Base-by-base conservation (phyloP, 1,140 invertebrate species). In the Gryon sp. region DNA sequence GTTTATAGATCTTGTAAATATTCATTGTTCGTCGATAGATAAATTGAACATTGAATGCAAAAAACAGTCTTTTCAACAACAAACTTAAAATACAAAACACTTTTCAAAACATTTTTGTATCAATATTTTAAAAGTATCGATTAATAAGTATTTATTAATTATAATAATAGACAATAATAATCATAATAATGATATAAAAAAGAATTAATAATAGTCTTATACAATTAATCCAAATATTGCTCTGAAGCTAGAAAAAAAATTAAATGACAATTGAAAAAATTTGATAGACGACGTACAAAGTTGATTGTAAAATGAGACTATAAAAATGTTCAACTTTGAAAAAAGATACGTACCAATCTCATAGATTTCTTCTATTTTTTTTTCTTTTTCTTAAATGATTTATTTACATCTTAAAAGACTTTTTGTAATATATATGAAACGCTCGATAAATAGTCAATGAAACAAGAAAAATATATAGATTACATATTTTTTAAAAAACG, bases 361-460 rank as follows among this genome's bases (percentile, higher is more conserved):
- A 59, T 48, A 12, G n/a, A n/a, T n/a, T n/a, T n/a, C n/a, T n/a
- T n/a, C n/a, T n/a, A n/a, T n/a, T n/a, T n/a, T n/a, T 15, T 30
- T 28, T 40, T 41, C n/a, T 4, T 3, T 45, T 68, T 73, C 11
- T 72, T 12, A 28, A 72, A 55, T 63, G 15, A 46, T 72, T 63
- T 73, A 73, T 63, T 63, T 63, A 73, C 57, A 73, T 15, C 38
- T 62, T 30, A 69, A 73, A 55, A 63, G 8, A 30, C 1, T 20
- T 55, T 62, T 57, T 45, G 8, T 28, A 9, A 20, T 34, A 73
- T 20, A 55, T 40, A 14, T 72, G 36, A 55, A 48, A 41, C 34
- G 63, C 41, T 57, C 8, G 22, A 41, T n/a, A 50, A 52, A 18
- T 8, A 26, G n/a, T 9, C n/a, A 46, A 1, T 34, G n/a, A 69